These are phyloP conservation scores for Platorchestia sp. DNA, from an alignment of 1,140 invertebrate species.

Conservation along the genomic window DNA sequence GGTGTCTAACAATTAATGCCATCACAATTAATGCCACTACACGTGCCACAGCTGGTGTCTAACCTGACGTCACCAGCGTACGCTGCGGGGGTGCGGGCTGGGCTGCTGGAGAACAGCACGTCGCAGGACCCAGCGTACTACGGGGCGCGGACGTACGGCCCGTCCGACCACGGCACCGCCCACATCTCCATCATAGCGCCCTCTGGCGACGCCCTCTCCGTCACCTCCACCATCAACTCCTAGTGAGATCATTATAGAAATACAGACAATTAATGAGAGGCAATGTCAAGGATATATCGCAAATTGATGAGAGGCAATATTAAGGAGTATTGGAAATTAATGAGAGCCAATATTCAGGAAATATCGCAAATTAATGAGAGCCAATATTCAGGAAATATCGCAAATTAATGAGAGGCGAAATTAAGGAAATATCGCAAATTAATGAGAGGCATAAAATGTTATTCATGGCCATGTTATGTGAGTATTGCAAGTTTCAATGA, in stretches of 20 bases:
- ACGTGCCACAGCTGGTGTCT: not conserved
- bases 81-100: not conserved
- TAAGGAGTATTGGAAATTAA: too few relatives aligned
- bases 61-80: not conserved
- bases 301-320: not conserved
- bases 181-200: constrained; percentile 49
- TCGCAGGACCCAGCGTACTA: constrained; percentile 51
- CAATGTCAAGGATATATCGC: not conserved
- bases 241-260: not conserved
- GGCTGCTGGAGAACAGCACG: not conserved
- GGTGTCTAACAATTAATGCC: too few relatives aligned
- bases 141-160: not conserved
- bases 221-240: constrained; percentile 56
- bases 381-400: too few relatives aligned
- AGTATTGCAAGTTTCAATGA: too few relatives aligned
- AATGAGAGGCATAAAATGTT: too few relatives aligned
- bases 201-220: constrained; percentile 50
- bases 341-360: too few relatives aligned
- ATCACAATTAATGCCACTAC: too few relatives aligned
- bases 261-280: not conserved
- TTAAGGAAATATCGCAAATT: too few relatives aligned
- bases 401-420: too few relatives aligned
- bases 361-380: too few relatives aligned
- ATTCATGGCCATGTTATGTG: too few relatives aligned
- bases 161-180: constrained; percentile 18